A percentile compares a stretch with the other conserved stretches of the same genome.
Conservation (phyloP, 2,113 vertebrate genomes). For the Oncorhynchus keta region DNA sequence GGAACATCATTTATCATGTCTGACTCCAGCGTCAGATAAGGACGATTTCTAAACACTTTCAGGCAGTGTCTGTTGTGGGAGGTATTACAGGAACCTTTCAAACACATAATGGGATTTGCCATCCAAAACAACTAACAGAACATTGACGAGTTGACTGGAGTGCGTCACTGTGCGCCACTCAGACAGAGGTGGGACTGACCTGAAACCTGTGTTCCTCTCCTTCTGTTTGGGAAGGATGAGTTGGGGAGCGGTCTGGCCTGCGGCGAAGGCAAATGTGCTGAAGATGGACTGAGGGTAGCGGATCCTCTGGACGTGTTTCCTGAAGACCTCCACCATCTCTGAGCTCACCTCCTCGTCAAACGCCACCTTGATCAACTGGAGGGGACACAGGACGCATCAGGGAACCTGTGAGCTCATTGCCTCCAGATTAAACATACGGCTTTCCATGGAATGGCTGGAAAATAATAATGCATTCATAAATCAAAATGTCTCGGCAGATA, state of each 20-base stretch:
- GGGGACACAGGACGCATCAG: not conserved
- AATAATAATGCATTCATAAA: not conserved
- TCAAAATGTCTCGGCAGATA: not conserved
- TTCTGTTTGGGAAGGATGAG: slow-evolving; percentile 95
- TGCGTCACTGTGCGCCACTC: not conserved
- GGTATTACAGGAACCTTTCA: too few species aligned
- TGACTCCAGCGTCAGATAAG: not conserved
- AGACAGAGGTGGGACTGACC: slow-evolving; percentile 68
- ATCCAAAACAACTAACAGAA: too few species aligned
- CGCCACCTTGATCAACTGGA: slow-evolving; percentile 93
- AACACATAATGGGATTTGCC: too few species aligned
- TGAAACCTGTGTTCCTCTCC: slow-evolving; percentile 96
- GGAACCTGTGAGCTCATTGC: not conserved
- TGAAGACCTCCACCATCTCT: slow-evolving; percentile 96
- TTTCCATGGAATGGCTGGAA: not conserved
- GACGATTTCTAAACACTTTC: not conserved
- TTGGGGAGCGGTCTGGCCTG: slow-evolving; percentile 88
- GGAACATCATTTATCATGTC: too few species aligned
- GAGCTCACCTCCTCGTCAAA: slow-evolving; percentile 97
- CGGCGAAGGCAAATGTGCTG: slow-evolving; percentile 91
- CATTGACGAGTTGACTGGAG: too few species aligned
- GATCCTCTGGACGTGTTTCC: slow-evolving; percentile 92
- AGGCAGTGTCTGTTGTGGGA: too few species aligned
- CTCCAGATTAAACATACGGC: not conserved
- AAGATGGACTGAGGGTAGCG: slow-evolving; percentile 96